Percentiles rank a stretch among this genome's conserved stretches.
Conservation (phyloP, 2,113 vertebrate genomes). For the Vireo altiloquus region DNA sequence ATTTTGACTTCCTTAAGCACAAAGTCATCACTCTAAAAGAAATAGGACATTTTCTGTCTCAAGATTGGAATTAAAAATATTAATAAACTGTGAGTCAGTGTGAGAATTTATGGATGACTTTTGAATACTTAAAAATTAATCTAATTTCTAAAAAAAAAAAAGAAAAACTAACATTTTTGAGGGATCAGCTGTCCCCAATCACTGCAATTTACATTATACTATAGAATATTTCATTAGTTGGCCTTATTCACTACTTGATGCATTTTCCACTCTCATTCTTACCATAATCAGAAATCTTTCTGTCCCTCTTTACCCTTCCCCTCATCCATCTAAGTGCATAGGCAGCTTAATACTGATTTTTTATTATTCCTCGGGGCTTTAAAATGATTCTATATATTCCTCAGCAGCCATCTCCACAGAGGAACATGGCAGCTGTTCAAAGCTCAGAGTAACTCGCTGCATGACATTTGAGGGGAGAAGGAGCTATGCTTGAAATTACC, state of each 20-base stretch:
- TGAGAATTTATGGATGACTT: background rate
- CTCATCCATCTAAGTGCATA: background rate
- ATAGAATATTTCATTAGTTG: background rate
- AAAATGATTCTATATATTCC: background rate
- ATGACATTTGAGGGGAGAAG: background rate
- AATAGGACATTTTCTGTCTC: background rate
- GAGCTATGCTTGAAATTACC: background rate
- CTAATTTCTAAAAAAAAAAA: background rate
- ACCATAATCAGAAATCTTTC: background rate
- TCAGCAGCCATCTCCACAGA: background rate
- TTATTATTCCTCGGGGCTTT: background rate
- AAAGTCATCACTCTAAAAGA: background rate
- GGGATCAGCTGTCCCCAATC: background rate
- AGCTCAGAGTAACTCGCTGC: background rate
- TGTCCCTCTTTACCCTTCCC: background rate
- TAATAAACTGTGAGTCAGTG: background rate
- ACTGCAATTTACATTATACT: background rate
- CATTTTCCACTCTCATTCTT: background rate
- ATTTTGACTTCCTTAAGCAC: background rate
- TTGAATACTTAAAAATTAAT: background rate
- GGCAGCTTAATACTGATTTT: background rate
- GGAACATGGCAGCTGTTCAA: background rate
- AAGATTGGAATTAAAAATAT: background rate
- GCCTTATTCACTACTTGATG: background rate
- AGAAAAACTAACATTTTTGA: background rate